Conservation (phyloP, 2,888 invertebrate genomes). For the Tryphoninae sp. region DNA sequence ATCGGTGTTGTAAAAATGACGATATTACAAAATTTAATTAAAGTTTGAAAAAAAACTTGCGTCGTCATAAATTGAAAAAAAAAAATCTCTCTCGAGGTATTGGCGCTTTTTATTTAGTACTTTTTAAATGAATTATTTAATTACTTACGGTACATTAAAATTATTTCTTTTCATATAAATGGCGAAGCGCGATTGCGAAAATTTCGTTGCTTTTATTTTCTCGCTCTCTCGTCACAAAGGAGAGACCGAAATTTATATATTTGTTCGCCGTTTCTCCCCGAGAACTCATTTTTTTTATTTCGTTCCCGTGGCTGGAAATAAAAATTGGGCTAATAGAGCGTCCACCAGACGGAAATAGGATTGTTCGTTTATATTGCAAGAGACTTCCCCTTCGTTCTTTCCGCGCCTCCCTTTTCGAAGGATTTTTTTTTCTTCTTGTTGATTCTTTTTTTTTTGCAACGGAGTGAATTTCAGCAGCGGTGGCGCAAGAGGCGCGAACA, state of each 20-base stretch:
- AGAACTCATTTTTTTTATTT: slow-evolving; percentile 17
- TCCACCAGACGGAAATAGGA: slow-evolving; percentile 47
- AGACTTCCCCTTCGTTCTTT: slow-evolving; percentile 23
- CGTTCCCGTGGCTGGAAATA: slow-evolving; percentile 46
- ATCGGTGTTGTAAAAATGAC: background rate
- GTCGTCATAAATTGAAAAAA: background rate
- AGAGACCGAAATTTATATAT: slow-evolving; percentile 33
- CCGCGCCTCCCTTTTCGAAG: slow-evolving; percentile 4
- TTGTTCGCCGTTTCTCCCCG: slow-evolving; percentile 10
- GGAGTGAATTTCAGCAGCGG: slow-evolving; percentile 12
- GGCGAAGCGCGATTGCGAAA: background rate
- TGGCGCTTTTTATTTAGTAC: background rate
- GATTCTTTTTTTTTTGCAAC: background rate
- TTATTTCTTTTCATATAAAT: background rate
- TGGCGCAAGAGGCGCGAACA: background rate
- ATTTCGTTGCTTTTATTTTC: slow-evolving; percentile 2
- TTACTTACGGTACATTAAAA: background rate
- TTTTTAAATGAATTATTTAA: background rate
- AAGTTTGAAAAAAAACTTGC: background rate
- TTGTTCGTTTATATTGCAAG: slow-evolving; percentile 34
- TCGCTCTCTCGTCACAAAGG: background rate
- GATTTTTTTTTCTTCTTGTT: background rate
- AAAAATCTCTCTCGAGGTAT: background rate
- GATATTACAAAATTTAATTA: background rate
- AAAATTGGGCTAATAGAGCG: slow-evolving; percentile 58